Evolutionary conservation across 2,797 vertebrate species (phyloP), one percentile per base, ranked within the genome.

Genomic region (Siniperca obscura): DNA sequence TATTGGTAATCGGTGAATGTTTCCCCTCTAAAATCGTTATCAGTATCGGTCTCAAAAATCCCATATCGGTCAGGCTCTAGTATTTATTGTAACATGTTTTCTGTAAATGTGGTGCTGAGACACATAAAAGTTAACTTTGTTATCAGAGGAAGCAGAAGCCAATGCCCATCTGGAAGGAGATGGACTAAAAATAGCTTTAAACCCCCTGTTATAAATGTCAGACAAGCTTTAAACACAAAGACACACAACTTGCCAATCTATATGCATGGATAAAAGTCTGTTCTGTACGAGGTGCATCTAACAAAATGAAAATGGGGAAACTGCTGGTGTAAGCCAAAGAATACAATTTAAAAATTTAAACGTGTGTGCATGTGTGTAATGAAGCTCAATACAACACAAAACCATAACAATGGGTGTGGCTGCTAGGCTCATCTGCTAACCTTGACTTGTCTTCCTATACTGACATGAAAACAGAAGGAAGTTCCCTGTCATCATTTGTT

Each of bases 401-500:
- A 81, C 52, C n/a, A 59, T 55, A 61, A 27, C 19, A 65, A 46
- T 17, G 30, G 75, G 74, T 81, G 75, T 62, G 64, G 36, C 48
- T n/a, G 56, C 38, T 25, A 25, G 9, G 50, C 62, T 82, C 82
- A 77, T 80, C 80, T 57, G 66, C 68, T 76, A 78, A 83, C 77
- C 82, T 87, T 85, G 70, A 78, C 74, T 73, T 80, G 62, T 84
- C 70, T 76, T 80, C 59, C 38, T 64, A 36, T 22, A 64, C 4
- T 16, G 14, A 53, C 50, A 89, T 57, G 19, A 71, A 78, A 84
- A 84, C 74, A 81, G 40, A 56, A 46, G 60, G 79, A 84, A 70
- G 46, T 65, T 74, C 44, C 3, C 50, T 81, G 78, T 88, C 76
- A 83, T 64, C 65, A 30, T 69, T 75, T 77, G 76, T 60, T 53